These are phyloP conservation scores for Spea bombifrons DNA, from an alignment of 2,113 vertebrate genomes.

Conservation along the genomic window DNA sequence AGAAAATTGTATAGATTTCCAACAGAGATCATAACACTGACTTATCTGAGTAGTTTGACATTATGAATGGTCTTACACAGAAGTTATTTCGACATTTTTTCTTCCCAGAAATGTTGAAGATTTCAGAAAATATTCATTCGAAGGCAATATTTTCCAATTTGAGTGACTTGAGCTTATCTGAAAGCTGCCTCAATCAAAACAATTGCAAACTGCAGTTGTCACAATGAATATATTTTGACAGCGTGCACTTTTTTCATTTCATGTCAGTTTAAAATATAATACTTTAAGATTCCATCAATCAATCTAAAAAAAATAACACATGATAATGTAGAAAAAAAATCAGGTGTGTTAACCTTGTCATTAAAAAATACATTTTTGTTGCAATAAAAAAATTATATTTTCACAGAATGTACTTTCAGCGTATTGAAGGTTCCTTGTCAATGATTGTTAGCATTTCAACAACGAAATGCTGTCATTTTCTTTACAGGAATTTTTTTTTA, in stretches of 20 bases:
- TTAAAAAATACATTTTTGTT: neutral
- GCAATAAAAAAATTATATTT: neutral
- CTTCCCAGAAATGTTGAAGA: neutral
- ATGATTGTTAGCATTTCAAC: neutral
- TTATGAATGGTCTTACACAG: neutral
- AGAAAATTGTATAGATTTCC: no score
- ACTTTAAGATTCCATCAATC: constrained; percentile 11
- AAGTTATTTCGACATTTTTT: neutral
- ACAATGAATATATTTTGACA: constrained; percentile 1
- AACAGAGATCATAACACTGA: no score
- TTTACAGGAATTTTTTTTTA: no score
- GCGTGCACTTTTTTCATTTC: constrained; percentile 22
- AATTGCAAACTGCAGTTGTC: constrained; percentile 21
- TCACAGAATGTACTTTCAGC: neutral
- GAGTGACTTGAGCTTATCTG: constrained; percentile 2
- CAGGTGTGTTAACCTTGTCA: constrained; percentile 3
- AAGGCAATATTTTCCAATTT: constrained; percentile 8
- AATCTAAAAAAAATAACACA: constrained; percentile 28
- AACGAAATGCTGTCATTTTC: no score
- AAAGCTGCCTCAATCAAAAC: constrained; percentile 29
- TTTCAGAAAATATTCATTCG: neutral
- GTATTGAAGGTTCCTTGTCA: neutral
- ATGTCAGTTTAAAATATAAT: constrained; percentile 20
- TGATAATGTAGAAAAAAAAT: constrained; percentile 4
- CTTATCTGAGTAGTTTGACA: neutral